Evolutionary conservation across 2,888 invertebrate species (phyloP).

Genomic region (Allolobophora icterica): DNA sequence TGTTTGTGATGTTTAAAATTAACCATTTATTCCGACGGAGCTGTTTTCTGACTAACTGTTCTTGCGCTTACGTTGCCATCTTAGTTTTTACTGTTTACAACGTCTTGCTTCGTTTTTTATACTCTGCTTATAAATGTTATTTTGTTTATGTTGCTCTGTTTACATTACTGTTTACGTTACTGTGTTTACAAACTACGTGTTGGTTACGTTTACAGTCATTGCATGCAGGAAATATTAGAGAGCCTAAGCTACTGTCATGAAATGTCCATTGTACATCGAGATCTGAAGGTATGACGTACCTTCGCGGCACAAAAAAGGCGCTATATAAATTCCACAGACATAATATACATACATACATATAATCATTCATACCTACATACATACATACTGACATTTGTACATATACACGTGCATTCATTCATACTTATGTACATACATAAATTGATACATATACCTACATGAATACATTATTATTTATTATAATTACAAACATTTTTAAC

Average conservation of each 20-base stretch:
- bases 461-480: too few species aligned
- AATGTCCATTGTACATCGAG: constrained; percentile 98
- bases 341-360: too few species aligned
- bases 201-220: constrained; percentile 74
- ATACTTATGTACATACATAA: too few species aligned
- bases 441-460: neutral
- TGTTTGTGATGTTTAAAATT: neutral
- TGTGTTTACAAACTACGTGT: neutral
- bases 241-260: constrained; percentile 99
- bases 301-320: neutral
- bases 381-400: too few species aligned
- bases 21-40: neutral
- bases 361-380: too few species aligned
- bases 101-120: neutral
- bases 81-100: neutral
- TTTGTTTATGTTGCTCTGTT: neutral
- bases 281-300: constrained; percentile 77
- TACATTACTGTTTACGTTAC: neutral
- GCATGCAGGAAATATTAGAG: constrained; percentile 99
- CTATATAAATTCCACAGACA: neutral
- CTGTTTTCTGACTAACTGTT: neutral
- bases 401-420: too few species aligned
- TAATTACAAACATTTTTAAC: too few species aligned
- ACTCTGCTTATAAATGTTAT: neutral
- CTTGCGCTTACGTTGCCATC: neutral